These are phyloP conservation scores for Platerodrilus igneus DNA, from an alignment of 2,888 invertebrate species.

Conservation along the genomic window DNA sequence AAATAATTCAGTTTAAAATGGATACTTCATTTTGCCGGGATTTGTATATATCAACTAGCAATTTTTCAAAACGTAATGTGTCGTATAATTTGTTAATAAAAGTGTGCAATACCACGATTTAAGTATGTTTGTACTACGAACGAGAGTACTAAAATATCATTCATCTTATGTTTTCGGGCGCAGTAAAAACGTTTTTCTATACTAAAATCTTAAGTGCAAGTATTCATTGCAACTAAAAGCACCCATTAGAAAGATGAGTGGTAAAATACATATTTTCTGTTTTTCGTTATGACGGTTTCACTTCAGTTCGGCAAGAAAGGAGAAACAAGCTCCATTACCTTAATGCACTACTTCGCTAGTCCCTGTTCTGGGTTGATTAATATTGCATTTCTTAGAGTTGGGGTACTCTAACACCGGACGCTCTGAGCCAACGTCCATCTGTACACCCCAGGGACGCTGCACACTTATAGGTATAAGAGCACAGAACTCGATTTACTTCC, in stretches of 20 bases:
- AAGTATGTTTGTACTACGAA: too few relatives aligned
- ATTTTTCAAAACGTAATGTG: too few relatives aligned
- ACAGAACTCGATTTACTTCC: slow-evolving; percentile 25
- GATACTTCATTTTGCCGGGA: too few relatives aligned
- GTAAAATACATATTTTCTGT: slow-evolving; percentile 25
- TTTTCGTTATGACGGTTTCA: slow-evolving; percentile 25
- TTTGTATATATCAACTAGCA: too few relatives aligned
- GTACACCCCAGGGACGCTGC: slow-evolving; percentile 36
- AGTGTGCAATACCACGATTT: too few relatives aligned
- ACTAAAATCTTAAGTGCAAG: too few relatives aligned
- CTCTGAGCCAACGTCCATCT: slow-evolving; percentile 41
- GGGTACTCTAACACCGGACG: slow-evolving; percentile 39
- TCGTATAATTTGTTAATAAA: too few relatives aligned
- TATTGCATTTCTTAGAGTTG: slow-evolving; percentile 57
- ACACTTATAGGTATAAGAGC: slow-evolving; percentile 33
- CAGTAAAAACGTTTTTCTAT: too few relatives aligned
- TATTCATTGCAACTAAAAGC: slow-evolving; percentile 17
- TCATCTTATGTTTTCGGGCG: too few relatives aligned
- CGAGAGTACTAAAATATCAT: too few relatives aligned
- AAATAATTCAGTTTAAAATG: too few relatives aligned
- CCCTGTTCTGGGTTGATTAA: slow-evolving; percentile 53
- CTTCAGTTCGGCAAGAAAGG: slow-evolving; percentile 26
- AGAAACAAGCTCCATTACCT: slow-evolving; percentile 46
- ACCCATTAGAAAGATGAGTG: slow-evolving; percentile 24
- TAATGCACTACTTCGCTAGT: slow-evolving; percentile 49